Evolutionary conservation across 2,888 invertebrate species (phyloP), one percentile per base, ranked within the genome.

Genomic region (Panzeria rudis): DNA sequence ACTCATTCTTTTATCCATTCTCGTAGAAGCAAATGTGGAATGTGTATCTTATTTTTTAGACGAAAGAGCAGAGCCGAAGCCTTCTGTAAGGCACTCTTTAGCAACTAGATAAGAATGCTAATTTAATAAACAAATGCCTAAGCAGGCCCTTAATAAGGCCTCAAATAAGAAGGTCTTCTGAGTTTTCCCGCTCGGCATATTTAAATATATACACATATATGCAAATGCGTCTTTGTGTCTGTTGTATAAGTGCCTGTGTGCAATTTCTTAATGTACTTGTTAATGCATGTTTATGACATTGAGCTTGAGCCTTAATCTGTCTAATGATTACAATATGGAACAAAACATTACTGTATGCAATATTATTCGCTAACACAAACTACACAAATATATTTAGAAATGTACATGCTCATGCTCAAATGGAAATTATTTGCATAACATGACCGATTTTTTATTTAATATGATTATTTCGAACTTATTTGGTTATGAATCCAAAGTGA

Each of bases 301-400:
- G 80, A 80, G 72, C 64, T 64, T 64, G 72, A 56, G 66, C 20
- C 59, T 68, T 80, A 80, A 80, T 80, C 80, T 73, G 80, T 80
- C 66, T 80, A 80, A 80, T 61, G 59, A 73, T 73, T 32, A 32
- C 17, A 61, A 72, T 38, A 13, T 17, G 11, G 64, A 66, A 25
- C 23, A 56, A 71, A 15, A 17, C 11, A 20, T 71, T 79, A 54
- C 32, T 62, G n/a, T 41, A n/a, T 62, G 29, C 17, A 25, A 32
- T 52, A n/a, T 32, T 32, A 35, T 52, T 35, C 47, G 47, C 11
- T 50, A 50, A 47, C 25, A 20, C 3, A 11, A 5, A 25, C 2
- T 38, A 13, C 32, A 29, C 25, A 54, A 11, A 38, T n/a, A 8
- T 9, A 13, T 3, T 23, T 23, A 25, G 15, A 3, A 11, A 69